A percentile compares a stretch with the other conserved stretches of the same genome.
Conservation (phyloP, 2,888 invertebrate species). For the Xestoiulus laeticollis region DNA sequence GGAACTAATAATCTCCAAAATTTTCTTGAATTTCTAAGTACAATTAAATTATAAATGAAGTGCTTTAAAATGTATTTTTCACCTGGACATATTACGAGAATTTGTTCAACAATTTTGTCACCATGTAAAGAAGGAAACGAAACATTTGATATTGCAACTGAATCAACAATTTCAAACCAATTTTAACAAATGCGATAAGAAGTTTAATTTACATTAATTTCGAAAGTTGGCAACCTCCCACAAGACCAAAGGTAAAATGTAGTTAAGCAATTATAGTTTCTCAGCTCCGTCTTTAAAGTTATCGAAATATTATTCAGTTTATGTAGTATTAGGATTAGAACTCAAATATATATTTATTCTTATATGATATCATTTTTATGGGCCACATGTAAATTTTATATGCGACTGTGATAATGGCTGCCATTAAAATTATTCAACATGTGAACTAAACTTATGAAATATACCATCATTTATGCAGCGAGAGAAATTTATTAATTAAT, state of each 20-base stretch:
- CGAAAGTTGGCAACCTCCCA: not conserved
- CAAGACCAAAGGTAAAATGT: not conserved
- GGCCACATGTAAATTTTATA: not conserved
- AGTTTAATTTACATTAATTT: constrained; percentile 9
- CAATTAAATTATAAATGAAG: not conserved
- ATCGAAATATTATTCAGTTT: not conserved
- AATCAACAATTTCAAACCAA: not conserved
- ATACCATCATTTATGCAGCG: not conserved
- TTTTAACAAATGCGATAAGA: not conserved
- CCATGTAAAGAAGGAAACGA: not conserved
- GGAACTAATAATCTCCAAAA: too few relatives aligned
- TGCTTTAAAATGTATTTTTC: too few relatives aligned
- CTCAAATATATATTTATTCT: not conserved
- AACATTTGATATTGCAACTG: not conserved
- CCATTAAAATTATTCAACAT: not conserved
- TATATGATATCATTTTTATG: not conserved
- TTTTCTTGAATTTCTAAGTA: too few relatives aligned
- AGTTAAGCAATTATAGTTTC: not conserved
- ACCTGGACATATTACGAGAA: not conserved
- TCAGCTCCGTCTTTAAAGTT: not conserved
- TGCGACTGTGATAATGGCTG: not conserved
- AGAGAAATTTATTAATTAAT: not conserved
- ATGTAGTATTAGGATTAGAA: not conserved
- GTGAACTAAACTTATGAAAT: not conserved
- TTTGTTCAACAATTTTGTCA: not conserved